Conservation (phyloP, 2,888 invertebrate species). For the Dasysyrphus tricinctus region DNA sequence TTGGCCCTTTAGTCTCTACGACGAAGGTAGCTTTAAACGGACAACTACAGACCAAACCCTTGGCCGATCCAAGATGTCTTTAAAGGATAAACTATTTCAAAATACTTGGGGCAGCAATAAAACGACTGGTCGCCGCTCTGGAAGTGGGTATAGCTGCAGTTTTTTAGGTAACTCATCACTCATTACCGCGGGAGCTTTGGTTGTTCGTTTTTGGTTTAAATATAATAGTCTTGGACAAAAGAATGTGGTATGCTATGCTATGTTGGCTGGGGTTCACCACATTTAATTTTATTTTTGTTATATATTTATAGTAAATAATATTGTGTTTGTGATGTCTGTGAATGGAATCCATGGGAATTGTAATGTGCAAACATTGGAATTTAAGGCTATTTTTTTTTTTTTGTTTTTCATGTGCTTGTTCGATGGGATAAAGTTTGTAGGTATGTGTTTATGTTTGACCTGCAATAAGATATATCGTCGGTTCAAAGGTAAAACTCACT, state of each 20-base stretch:
- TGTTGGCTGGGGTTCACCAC: slow-evolving; percentile 54
- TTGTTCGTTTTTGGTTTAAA: slow-evolving; percentile 9
- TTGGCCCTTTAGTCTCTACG: slow-evolving; percentile 28
- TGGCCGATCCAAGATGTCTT: slow-evolving; percentile 65
- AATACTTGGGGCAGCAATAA: slow-evolving; percentile 83
- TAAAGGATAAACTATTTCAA: slow-evolving; percentile 82
- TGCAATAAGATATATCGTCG: too few relatives aligned
- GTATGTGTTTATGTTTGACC: too few relatives aligned
- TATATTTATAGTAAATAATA: neutral
- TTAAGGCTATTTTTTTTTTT: neutral
- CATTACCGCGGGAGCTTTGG: slow-evolving; percentile 63
- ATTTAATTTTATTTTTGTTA: slow-evolving; percentile 56
- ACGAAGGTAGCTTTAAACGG: neutral
- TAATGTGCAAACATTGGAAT: slow-evolving; percentile 15
- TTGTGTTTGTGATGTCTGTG: slow-evolving; percentile 1
- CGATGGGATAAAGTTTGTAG: too few relatives aligned
- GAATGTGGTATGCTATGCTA: slow-evolving; percentile 33
- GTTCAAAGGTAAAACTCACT: too few relatives aligned
- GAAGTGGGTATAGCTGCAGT: slow-evolving; percentile 83
- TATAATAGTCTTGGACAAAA: slow-evolving; percentile 16
- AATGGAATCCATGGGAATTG: slow-evolving; percentile 15
- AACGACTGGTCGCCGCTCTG: slow-evolving; percentile 83
- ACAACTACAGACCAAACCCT: neutral
- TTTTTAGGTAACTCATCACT: slow-evolving; percentile 81
- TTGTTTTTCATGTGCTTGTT: too few relatives aligned